Conservation (phyloP, 2,888 invertebrate species). For the Lottia gigantea region DNA sequence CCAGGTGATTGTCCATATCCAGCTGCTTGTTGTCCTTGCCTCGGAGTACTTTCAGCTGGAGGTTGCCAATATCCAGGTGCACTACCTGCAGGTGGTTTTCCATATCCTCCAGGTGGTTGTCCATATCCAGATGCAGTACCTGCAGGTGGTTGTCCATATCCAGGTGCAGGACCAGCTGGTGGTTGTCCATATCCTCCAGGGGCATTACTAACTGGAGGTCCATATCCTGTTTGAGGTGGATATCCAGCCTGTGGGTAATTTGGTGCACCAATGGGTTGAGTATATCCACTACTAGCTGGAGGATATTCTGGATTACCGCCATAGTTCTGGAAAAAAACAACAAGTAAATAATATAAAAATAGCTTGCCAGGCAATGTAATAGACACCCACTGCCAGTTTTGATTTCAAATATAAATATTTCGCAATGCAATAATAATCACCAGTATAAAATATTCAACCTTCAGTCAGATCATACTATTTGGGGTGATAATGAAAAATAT, state of each 20-base stretch:
- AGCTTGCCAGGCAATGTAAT: too few species aligned
- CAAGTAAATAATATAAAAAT: too few species aligned
- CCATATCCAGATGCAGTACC: too few species aligned
- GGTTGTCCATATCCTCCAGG: constrained; percentile 30
- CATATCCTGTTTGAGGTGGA: constrained; percentile 12
- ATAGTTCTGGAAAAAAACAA: background rate
- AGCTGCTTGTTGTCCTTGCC: constrained; percentile 23
- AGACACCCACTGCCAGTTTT: too few species aligned
- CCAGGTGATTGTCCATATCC: constrained; percentile 18
- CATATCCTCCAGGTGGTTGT: too few species aligned
- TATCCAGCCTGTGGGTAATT: constrained; percentile 16
- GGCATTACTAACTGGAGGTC: constrained; percentile 17
- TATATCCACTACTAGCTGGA: background rate
- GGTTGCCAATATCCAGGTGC: constrained; percentile 19
- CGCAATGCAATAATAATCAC: too few species aligned
- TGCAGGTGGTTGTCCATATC: constrained; percentile 22
- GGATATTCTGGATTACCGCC: background rate
- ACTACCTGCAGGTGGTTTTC: constrained; percentile 18
- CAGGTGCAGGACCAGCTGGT: constrained; percentile 20
- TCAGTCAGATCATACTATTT: too few species aligned
- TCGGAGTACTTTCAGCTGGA: constrained; percentile 32
- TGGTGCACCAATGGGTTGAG: background rate
- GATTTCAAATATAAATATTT: too few species aligned
- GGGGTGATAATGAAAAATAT: too few species aligned
- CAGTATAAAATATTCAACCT: too few species aligned